These are phyloP conservation scores for Chloroclysta siterata DNA, from an alignment of 2,888 invertebrate genomes.

Conservation along the genomic window DNA sequence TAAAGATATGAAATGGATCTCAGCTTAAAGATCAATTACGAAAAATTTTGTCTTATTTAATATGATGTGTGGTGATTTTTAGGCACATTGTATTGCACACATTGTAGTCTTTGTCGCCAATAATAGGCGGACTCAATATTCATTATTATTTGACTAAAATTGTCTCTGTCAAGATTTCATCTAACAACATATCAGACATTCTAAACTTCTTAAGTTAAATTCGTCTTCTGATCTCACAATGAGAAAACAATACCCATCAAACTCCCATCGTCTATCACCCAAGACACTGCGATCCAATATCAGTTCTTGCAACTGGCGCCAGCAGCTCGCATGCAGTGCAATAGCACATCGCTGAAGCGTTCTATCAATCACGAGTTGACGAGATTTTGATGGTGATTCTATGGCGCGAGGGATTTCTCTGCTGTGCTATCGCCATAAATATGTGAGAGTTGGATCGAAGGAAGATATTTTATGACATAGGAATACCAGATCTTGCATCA, in stretches of 20 bases:
- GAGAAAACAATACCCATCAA: slow-evolving; percentile 23
- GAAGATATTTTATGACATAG: background rate
- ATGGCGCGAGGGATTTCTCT: slow-evolving; percentile 44
- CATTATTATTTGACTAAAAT: no score
- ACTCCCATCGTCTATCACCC: slow-evolving; percentile 12
- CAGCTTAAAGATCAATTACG: no score
- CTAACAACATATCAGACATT: no score
- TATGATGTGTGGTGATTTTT: no score
- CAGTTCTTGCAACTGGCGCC: slow-evolving; percentile 35
- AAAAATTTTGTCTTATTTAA: no score
- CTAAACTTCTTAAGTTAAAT: background rate
- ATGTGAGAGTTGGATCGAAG: background rate
- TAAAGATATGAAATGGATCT: no score
- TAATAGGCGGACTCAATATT: no score
- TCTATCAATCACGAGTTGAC: slow-evolving; percentile 72
- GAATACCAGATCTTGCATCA: background rate
- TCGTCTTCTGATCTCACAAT: background rate
- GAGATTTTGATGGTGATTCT: slow-evolving; percentile 69
- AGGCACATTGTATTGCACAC: no score
- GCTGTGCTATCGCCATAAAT: slow-evolving; percentile 31
- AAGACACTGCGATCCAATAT: slow-evolving; percentile 18
- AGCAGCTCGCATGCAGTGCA: slow-evolving; percentile 40
- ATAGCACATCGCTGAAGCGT: slow-evolving; percentile 38
- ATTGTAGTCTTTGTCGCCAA: no score
- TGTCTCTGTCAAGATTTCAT: no score